Conservation (phyloP, 2,797 vertebrate genomes). For the Ibycter americanus region DNA sequence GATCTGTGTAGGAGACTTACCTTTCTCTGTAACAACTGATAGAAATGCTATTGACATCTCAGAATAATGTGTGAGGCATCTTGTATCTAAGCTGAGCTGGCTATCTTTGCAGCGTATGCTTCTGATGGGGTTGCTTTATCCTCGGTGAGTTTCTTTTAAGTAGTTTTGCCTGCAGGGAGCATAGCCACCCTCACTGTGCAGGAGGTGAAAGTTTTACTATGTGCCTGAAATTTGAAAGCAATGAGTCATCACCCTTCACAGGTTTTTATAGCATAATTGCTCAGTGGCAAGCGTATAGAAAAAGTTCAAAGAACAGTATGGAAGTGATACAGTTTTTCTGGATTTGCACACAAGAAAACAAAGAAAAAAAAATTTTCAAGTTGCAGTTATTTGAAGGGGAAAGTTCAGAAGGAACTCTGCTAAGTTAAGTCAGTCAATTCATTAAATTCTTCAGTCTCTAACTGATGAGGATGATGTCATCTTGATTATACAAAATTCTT, state of each 20-base stretch:
- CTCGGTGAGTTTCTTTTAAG: not conserved
- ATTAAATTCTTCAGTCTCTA: not conserved
- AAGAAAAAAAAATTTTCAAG: not conserved
- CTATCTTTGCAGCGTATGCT: not conserved
- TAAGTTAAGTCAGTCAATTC: not conserved
- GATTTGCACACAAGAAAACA: not conserved
- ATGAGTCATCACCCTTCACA: conserved; percentile 8
- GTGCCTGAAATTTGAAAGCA: conserved; percentile 17
- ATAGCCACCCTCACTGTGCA: not conserved
- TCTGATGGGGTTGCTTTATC: not conserved
- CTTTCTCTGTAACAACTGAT: not conserved
- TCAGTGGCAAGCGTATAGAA: not conserved
- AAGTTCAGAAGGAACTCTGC: not conserved
- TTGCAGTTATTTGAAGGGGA: not conserved
- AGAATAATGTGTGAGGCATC: not conserved
- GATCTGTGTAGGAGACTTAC: not conserved
- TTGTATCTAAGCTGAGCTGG: not conserved
- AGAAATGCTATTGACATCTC: not conserved
- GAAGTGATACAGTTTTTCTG: not conserved
- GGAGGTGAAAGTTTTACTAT: conserved; percentile 35
- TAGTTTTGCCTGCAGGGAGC: conserved; percentile 19
- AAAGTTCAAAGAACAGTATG: not conserved
- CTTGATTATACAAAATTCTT: not conserved
- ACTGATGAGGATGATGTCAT: not conserved
- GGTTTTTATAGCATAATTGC: not conserved